Evolutionary conservation across 2,113 vertebrate genomes (phyloP), one percentile per base, ranked within the genome.

Genomic region (Cettia cetti): DNA sequence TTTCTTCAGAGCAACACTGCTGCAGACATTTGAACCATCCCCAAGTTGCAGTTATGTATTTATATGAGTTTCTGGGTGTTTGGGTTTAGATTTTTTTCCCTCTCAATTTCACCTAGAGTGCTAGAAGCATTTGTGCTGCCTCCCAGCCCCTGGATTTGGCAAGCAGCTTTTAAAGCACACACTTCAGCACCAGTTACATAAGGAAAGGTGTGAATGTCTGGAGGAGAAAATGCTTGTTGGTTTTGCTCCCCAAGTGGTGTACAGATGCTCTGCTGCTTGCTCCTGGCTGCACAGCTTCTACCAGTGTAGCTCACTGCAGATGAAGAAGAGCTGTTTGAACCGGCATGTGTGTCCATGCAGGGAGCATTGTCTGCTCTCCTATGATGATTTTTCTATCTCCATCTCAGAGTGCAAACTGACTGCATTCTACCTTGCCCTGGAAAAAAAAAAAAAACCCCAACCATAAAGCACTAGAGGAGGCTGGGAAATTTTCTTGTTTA

Each of bases 401-500:
- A 31, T 68, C 64, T 91, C 40, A 28, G 49, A 45, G 52, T 64
- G 52, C 75, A 83, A 53, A 57, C 59, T 40, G 50, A 70, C 65
- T 13, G 10, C 12, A 50, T 59, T 84, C 68, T 78, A 94, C 89
- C 86, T 96, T 93, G 86, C 65, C 68, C 94, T 95, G 89, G 15
- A 16, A 87, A 85, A 89, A 92, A 74, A 79, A 86, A 82, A 74
- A 64, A 65, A 82, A 45, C n/a, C n/a, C 19, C 35, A 82, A 80
- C 19, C 63, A 53, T 44, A 77, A 75, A 93, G 94, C 66, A 84
- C 56, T 84, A 90, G 91, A 95, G 94, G 92, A 95, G 52, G 90
- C 82, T 7, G 83, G 95, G 93, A 96, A 90, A 90, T 95, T 86
- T 93, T 65, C 79, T 66, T 86, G 78, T 96, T 96, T 96, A 96